Base-by-base conservation (phyloP, 2,113 vertebrate genomes). In the Sylvietta virens region DNA sequence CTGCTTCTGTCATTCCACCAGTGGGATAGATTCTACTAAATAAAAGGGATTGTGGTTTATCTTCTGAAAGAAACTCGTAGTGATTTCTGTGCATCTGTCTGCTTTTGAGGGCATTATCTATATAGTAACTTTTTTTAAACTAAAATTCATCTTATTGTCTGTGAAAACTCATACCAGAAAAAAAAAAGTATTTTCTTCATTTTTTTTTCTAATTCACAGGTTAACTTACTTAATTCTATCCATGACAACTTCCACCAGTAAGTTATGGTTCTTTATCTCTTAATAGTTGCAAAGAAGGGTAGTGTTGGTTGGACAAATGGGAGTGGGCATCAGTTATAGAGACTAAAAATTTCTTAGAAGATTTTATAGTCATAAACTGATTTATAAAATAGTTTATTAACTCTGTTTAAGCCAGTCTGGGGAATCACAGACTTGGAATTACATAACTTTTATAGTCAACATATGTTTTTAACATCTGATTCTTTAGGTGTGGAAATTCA, bases 211-310 rank as follows among this genome's bases (percentile, higher is more conserved):
- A 35, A 77, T 53, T 95, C 35, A 42, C 94, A 99, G 99, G 99
- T 99, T 86, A 99, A 98, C 95, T 97, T 99, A 90, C 98, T 99
- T 92, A 99, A 99, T 96, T 99, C 99, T 79, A 99, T 99, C 82
- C 98, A 99, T 65, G 99, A 99, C 97, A 99, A 99, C 98, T 99
- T 99, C 97, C 99, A 99, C 30, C 99, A 99, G 99, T 99, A 95
- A 99, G 99, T 99, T 95, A 79, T 3, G 1, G 13, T 44, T 26
- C 21, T 79, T 84, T 81, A 35, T 73, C 39, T 90, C 21, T 19
- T 35, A 30, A 10, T 37, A 58, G 11, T 39, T 88, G 47, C 50
- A 20, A 56, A 48, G 47, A 37, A 15, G 65, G 13, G 11, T 61
- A 26, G 3, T 39, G 17, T 37, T 85, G 33, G 15, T 48, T 95